Evolutionary conservation across 1,140 invertebrate genomes (phyloP).

Genomic region (Nilaparvata lugens): DNA sequence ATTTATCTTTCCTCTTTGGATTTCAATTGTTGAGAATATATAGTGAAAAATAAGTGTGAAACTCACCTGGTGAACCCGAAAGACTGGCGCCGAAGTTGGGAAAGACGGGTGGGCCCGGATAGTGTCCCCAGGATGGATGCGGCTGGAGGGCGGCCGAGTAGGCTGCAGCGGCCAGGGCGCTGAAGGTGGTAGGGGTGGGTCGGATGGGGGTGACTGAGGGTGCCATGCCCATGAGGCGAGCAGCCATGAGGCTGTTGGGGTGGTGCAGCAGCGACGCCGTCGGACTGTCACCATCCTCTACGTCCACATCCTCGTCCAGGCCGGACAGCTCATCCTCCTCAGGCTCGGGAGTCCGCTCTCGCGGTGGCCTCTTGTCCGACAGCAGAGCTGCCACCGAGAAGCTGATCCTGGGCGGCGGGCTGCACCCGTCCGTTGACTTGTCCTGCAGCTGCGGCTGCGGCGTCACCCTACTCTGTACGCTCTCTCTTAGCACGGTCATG

Average conservation of each 20-base stretch:
- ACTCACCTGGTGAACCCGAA: constrained; percentile 28
- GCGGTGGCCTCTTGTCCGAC: constrained; percentile 32
- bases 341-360: constrained; percentile 14
- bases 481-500: constrained; percentile 23
- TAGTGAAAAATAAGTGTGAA: not conserved
- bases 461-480: constrained; percentile 26
- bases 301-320: constrained; percentile 15
- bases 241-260: constrained; percentile 9
- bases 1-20: no score
- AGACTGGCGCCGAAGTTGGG: constrained; percentile 24
- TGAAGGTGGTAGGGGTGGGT: constrained; percentile 30
- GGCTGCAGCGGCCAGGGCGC: constrained; percentile 27
- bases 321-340: constrained; percentile 18
- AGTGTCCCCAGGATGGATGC: constrained; percentile 20
- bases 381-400: constrained; percentile 42
- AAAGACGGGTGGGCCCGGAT: constrained; percentile 24
- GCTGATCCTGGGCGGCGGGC: constrained; percentile 33
- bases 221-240: constrained; percentile 18
- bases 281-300: constrained; percentile 23
- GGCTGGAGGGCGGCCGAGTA: constrained; percentile 24
- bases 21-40: no score
- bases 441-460: constrained; percentile 22
- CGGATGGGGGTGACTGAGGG: constrained; percentile 26
- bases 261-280: constrained; percentile 19
- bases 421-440: constrained; percentile 12